Evolutionary conservation across 2,888 invertebrate genomes (phyloP).

Genomic region (Agrochola lota): DNA sequence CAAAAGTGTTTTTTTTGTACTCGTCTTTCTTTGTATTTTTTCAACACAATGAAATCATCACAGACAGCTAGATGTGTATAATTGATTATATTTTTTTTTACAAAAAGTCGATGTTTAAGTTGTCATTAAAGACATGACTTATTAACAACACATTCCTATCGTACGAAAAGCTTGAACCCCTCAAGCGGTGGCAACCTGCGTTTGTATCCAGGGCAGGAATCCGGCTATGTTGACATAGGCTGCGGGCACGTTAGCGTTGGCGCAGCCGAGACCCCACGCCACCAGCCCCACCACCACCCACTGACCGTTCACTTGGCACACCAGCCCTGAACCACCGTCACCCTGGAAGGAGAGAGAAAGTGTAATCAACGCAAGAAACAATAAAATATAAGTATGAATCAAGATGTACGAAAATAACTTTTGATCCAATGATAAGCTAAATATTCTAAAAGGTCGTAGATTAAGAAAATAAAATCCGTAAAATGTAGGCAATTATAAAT

Average conservation of each 20-base stretch:
- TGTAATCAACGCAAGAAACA: not conserved
- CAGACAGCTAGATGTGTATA: conserved; percentile 1
- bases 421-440: not conserved
- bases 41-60: not conserved
- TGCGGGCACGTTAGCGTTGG: conserved; percentile 92
- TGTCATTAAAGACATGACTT: conserved; percentile 12
- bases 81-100: conserved; percentile 10
- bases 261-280: conserved; percentile 94
- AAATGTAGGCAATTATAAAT: not conserved
- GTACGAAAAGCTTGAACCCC: not conserved
- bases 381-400: not conserved
- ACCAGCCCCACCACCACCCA: conserved; percentile 93
- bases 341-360: conserved; percentile 88
- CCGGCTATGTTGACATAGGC: conserved; percentile 94
- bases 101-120: conserved; percentile 39
- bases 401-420: not conserved
- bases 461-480: not conserved
- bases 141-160: conserved; percentile 31
- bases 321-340: conserved; percentile 94
- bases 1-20: conserved; percentile 39
- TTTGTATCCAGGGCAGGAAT: conserved; percentile 92
- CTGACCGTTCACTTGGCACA: conserved; percentile 90
- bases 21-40: not conserved
- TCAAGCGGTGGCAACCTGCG: conserved; percentile 82
- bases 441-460: not conserved